Evolutionary conservation across 2,888 invertebrate genomes (phyloP), one percentile per base, ranked within the genome.

Genomic region (Proisotoma minuta): DNA sequence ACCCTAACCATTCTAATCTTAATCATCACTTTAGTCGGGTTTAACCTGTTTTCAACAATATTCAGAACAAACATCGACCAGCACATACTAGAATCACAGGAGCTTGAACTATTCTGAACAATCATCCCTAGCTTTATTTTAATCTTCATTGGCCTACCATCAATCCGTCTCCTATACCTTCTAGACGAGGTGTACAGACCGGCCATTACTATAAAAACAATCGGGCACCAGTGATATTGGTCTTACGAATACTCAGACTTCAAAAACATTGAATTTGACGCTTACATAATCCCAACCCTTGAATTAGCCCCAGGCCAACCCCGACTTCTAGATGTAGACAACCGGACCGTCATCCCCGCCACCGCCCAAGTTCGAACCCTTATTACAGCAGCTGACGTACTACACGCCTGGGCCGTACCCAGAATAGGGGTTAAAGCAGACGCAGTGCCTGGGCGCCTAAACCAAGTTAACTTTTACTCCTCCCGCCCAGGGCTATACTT

Each of bases 321-420:
- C 75, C 84, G 84, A 0, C 71, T 84, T 75, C 76, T 85, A 84
- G n/a, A n/a, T n/a, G n/a, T n/a, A n/a, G n/a, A 85, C 79, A 85
- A 85, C 75, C 83, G 82, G 73, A 77, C 83, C 75, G 74, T 82
- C 72, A 59, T 85, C 26, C 84, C 84, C 0, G 81, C 81, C 77
- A 82, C 83, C 75, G 81, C 82, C 22, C 82, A 84, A 82, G 82
- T 85, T 79, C 84, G 84, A 70, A 79, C 84, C 77, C 74, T 85
- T 81, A 77, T 85, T 0, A 81, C 84, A 18, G 83, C 85, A 0
- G 78, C 81, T 4, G 85, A 86, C 79, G 85, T 86, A 2, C 82
- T 86, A 77, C 85, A 86, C 68, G 85, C 85, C 2, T 86, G 84
- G 83, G 82, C 85, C 51, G 71, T 86, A 0, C 84, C 85, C 0